Evolutionary conservation across 2,113 vertebrate genomes (phyloP).

Genomic region (Serinus canaria): DNA sequence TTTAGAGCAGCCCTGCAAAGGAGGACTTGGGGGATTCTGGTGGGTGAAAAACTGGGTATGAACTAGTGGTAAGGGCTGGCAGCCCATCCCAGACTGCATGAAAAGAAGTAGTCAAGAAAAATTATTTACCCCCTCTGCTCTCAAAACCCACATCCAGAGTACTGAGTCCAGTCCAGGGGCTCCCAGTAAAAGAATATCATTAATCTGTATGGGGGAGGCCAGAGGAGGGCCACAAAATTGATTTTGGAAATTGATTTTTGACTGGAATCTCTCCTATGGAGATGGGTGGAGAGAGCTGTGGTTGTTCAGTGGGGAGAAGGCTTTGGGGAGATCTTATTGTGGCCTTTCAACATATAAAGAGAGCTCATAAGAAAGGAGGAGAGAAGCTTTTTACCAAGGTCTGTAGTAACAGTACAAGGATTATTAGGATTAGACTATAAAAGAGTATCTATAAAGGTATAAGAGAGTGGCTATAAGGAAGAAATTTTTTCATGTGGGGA

Average conservation of each 20-base stretch:
- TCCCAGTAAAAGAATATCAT: neutral
- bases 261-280: neutral
- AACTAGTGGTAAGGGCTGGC: neutral
- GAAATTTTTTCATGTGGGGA: neutral
- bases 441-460: neutral
- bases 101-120: neutral
- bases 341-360: neutral
- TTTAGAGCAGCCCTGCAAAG: neutral
- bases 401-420: neutral
- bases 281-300: neutral
- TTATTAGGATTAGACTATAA: neutral
- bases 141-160: neutral
- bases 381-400: neutral
- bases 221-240: neutral
- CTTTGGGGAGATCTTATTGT: fast-evolving
- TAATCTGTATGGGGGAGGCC: neutral
- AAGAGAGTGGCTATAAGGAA: neutral
- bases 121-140: neutral
- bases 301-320: neutral
- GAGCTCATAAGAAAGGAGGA: neutral
- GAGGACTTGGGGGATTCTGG: neutral
- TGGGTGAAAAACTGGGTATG: neutral
- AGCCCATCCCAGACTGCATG: neutral
- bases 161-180: neutral
- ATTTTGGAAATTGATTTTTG: neutral